Evolutionary conservation across 2,888 invertebrate species (phyloP).

Genomic region (Mimachlamys varia): DNA sequence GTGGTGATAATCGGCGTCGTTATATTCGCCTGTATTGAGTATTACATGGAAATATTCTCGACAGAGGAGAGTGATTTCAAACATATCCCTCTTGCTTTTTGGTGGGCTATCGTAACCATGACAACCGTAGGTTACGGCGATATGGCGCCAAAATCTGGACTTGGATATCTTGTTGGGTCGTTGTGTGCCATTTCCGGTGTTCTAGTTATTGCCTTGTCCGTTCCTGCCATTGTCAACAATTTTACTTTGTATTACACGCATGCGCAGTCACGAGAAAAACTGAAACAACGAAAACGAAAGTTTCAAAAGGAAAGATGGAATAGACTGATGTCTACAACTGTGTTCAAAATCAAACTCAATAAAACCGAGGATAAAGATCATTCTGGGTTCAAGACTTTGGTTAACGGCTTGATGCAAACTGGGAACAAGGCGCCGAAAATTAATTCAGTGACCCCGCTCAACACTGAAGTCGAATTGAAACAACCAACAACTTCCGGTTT

Average conservation of each 20-base stretch:
- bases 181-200: slow-evolving; percentile 69
- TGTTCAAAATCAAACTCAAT: slow-evolving; percentile 56
- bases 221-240: slow-evolving; percentile 70
- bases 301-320: slow-evolving; percentile 65
- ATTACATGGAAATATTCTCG: slow-evolving; percentile 68
- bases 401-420: slow-evolving; percentile 36
- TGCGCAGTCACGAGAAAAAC: slow-evolving; percentile 67
- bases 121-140: slow-evolving; percentile 88
- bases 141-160: slow-evolving; percentile 62
- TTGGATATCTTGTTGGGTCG: slow-evolving; percentile 65
- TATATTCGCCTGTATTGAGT: slow-evolving; percentile 67
- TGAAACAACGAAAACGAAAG: slow-evolving; percentile 62
- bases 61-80: slow-evolving; percentile 59
- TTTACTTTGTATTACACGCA: slow-evolving; percentile 69
- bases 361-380: slow-evolving; percentile 55
- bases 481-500: background rate
- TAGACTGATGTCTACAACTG: slow-evolving; percentile 49
- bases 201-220: slow-evolving; percentile 67
- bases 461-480: background rate
- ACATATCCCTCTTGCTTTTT: slow-evolving; percentile 90
- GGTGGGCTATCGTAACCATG: slow-evolving; percentile 95
- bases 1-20: slow-evolving; percentile 66
- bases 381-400: slow-evolving; percentile 52
- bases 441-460: background rate
- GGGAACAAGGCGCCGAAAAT: background rate